These are phyloP conservation scores for Choloepus didactylus DNA, from an alignment of 2,797 vertebrate species.

Conservation along the genomic window DNA sequence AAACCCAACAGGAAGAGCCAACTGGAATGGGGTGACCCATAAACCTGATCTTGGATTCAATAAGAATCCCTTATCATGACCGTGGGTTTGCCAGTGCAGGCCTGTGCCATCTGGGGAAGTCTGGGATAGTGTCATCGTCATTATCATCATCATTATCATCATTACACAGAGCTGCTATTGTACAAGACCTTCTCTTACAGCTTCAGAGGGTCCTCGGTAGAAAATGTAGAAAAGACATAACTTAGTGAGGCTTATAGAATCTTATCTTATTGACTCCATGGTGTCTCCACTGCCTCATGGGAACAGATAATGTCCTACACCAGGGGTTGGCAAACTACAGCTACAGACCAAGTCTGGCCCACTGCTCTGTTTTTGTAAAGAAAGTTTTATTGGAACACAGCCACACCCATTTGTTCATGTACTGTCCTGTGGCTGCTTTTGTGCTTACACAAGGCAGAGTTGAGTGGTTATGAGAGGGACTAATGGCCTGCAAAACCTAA, in stretches of 20 bases:
- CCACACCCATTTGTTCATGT: not conserved
- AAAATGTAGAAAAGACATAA: not conserved
- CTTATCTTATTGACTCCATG: not conserved
- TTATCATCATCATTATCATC: accelerated
- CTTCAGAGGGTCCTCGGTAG: not conserved
- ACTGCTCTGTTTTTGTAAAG: not conserved
- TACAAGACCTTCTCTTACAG: not conserved
- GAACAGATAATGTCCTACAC: not conserved
- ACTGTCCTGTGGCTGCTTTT: not conserved
- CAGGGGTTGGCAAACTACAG: not conserved
- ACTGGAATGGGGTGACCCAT: not conserved
- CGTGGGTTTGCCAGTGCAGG: not conserved
- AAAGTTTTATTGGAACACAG: conserved; percentile 15
- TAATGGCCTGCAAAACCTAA: not conserved
- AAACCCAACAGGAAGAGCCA: not conserved
- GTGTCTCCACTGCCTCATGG: not conserved
- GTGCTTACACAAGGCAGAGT: not conserved
- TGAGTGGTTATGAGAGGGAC: not conserved
- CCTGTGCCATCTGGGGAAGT: not conserved
- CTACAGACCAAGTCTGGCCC: not conserved
- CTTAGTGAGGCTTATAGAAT: not conserved
- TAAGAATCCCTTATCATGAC: not conserved
- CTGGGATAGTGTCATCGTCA: not conserved
- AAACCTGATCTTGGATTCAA: not conserved
- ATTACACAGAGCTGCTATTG: not conserved